Evolutionary conservation across 2,888 invertebrate genomes (phyloP).

Genomic region (Protodeltote pygarga): DNA sequence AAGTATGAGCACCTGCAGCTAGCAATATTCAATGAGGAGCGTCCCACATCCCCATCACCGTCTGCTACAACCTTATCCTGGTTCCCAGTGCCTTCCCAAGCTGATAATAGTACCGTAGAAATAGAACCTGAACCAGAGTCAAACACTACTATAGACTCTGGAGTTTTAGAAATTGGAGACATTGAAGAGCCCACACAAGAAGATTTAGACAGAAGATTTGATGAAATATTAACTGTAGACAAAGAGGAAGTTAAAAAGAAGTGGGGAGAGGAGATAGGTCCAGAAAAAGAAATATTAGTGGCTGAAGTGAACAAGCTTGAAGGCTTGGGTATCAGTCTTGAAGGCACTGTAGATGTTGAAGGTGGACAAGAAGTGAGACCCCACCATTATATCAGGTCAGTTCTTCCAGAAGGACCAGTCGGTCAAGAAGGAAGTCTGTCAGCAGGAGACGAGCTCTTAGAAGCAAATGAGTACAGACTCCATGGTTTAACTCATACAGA

Average conservation of each 20-base stretch:
- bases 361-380: slow-evolving; percentile 98
- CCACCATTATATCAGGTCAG: slow-evolving; percentile 99
- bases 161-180: slow-evolving; percentile 87
- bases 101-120: slow-evolving; percentile 85
- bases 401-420: slow-evolving; percentile 98
- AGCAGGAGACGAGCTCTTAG: slow-evolving; percentile 98
- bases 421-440: slow-evolving; percentile 95
- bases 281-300: slow-evolving; percentile 95
- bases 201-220: slow-evolving; percentile 78
- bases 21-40: slow-evolving; percentile 90
- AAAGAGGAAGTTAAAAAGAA: slow-evolving; percentile 91
- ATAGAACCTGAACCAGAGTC: slow-evolving; percentile 94
- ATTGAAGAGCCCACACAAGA: slow-evolving; percentile 86
- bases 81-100: slow-evolving; percentile 92
- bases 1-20: slow-evolving; percentile 97
- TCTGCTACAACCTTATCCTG: slow-evolving; percentile 94
- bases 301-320: slow-evolving; percentile 97
- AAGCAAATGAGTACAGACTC: slow-evolving; percentile 97
- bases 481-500: slow-evolving; percentile 98
- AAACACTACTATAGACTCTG: slow-evolving; percentile 93
- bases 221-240: slow-evolving; percentile 86
- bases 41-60: slow-evolving; percentile 89
- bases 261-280: slow-evolving; percentile 93
- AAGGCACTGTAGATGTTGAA: slow-evolving; percentile 99
- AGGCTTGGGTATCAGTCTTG: slow-evolving; percentile 98